phyloP scores from a whole-genome alignment of 2,113 vertebrate genomes.

The Todiramphus saurophagus region DNA sequence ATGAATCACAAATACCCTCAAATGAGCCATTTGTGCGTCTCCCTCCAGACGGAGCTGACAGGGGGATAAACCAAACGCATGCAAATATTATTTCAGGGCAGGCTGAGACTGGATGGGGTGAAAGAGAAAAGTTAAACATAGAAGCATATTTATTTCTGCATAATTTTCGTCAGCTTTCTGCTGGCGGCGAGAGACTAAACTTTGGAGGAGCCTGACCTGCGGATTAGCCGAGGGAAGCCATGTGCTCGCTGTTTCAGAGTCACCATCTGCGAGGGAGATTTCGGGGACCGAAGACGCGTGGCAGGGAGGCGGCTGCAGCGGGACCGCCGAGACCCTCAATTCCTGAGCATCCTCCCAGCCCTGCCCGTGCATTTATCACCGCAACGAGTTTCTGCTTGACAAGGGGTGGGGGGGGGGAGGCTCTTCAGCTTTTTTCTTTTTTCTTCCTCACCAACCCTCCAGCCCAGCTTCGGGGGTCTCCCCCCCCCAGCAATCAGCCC shows the following conservation, averaged over 20 bases:
- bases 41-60: conserved; percentile 51
- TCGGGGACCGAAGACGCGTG: not conserved
- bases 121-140: conserved; percentile 60
- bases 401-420: not conserved
- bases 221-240: conserved; percentile 6
- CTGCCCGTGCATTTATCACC: not conserved
- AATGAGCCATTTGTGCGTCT: conserved; percentile 27
- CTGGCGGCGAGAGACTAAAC: conserved; percentile 21
- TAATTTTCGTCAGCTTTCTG: conserved; percentile 49
- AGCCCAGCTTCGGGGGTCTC: too few species aligned
- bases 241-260: not conserved
- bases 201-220: not conserved
- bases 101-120: conserved; percentile 37
- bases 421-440: not conserved
- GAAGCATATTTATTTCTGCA: conserved; percentile 63
- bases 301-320: not conserved
- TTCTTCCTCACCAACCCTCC: not conserved
- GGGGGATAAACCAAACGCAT: conserved; percentile 24
- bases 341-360: conserved; percentile 52
- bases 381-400: not conserved
- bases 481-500: not conserved
- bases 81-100: conserved; percentile 48
- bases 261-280: conserved; percentile 38
- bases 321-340: not conserved
- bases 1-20: conserved; percentile 52